phyloP scores from a whole-genome alignment of 2,888 invertebrate genomes.

The Disparrhopalites patrizii region DNA sequence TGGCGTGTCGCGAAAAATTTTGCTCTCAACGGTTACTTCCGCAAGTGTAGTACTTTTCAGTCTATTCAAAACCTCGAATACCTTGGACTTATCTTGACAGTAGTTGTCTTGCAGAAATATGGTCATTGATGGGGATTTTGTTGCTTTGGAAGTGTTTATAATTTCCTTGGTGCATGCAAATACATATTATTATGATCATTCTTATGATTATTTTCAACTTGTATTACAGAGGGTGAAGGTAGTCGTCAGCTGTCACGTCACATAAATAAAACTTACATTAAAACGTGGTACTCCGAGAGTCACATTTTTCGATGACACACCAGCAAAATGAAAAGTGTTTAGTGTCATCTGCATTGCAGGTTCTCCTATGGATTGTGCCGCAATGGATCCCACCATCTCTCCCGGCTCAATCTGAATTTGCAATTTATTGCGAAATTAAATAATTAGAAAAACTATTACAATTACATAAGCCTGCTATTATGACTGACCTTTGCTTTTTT shows the following conservation, averaged over 20 bases:
- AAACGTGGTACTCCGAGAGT: constrained; percentile 97
- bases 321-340: constrained; percentile 99
- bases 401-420: constrained; percentile 72
- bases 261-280: constrained; percentile 61
- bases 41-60: constrained; percentile 96
- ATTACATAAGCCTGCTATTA: not conserved
- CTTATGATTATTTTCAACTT: no score
- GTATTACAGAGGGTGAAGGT: not conserved
- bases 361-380: constrained; percentile 97
- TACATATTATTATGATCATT: no score
- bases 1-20: constrained; percentile 98
- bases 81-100: constrained; percentile 97
- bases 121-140: constrained; percentile 59
- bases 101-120: constrained; percentile 95
- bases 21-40: constrained; percentile 96
- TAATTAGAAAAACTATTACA: not conserved
- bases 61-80: constrained; percentile 95
- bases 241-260: not conserved
- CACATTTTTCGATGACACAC: constrained; percentile 99
- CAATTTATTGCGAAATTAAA: no score
- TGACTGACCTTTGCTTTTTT: constrained; percentile 53
- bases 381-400: constrained; percentile 99
- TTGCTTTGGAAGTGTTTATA: not conserved
- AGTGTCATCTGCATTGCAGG: constrained; percentile 99
- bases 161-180: constrained; percentile 5